Percentiles rank a stretch among this genome's conserved stretches.
Evolutionary conservation across 2,113 vertebrate species (phyloP).

Genomic region (Scomber japonicus): DNA sequence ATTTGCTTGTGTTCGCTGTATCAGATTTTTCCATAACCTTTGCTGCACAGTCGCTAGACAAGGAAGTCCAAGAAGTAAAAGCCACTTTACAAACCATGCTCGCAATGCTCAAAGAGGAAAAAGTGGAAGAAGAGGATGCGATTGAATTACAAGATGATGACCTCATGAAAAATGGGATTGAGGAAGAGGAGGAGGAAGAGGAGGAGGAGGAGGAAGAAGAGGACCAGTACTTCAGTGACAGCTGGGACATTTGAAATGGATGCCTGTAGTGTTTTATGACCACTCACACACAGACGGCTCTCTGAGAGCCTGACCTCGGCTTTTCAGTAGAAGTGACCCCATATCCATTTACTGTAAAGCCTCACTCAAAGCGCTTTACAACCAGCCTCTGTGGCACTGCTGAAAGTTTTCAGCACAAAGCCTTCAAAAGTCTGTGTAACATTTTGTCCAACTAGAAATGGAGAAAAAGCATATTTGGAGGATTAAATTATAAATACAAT

Average conservation of each 20-base stretch:
- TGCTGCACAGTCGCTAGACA: slow-evolving; percentile 87
- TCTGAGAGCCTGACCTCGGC: slow-evolving; percentile 57
- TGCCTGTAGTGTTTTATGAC: slow-evolving; percentile 58
- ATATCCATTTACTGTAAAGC: slow-evolving; percentile 62
- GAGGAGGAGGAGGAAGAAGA: slow-evolving; percentile 78
- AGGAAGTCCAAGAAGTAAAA: slow-evolving; percentile 92
- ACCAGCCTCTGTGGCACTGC: slow-evolving; percentile 42
- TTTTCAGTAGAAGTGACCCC: slow-evolving; percentile 58
- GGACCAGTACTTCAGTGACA: slow-evolving; percentile 88
- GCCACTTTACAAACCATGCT: slow-evolving; percentile 81
- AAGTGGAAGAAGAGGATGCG: slow-evolving; percentile 73
- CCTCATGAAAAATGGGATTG: slow-evolving; percentile 62
- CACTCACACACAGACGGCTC: slow-evolving; percentile 36
- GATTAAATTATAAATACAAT: slow-evolving; percentile 14
- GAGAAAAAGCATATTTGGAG: slow-evolving; percentile 15
- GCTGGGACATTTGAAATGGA: slow-evolving; percentile 87
- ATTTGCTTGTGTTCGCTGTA: not conserved
- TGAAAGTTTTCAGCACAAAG: slow-evolving; percentile 39
- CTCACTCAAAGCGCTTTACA: slow-evolving; percentile 38
- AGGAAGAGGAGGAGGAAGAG: slow-evolving; percentile 64
- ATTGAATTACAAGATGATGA: slow-evolving; percentile 70
- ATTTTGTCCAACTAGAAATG: slow-evolving; percentile 12
- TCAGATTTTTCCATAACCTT: slow-evolving; percentile 85
- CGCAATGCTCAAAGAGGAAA: slow-evolving; percentile 82
- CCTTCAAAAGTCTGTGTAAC: slow-evolving; percentile 11